These are phyloP conservation scores for Drosophila quasianomalipes DNA, from an alignment of 2,888 invertebrate genomes.

Conservation along the genomic window DNA sequence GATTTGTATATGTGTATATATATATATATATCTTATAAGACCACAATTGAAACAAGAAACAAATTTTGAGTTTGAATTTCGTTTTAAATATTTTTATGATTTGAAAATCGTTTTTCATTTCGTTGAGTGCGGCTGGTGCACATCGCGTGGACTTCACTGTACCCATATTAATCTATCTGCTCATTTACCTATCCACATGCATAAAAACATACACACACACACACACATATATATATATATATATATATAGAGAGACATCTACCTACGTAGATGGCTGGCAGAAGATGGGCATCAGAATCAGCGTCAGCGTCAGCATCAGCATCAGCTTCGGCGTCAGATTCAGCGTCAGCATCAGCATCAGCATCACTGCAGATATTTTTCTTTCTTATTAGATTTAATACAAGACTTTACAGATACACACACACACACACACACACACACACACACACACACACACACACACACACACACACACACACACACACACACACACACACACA, in stretches of 20 bases:
- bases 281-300: not conserved
- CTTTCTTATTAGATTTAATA: conserved; percentile 68
- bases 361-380: conserved; percentile 53
- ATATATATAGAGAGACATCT: not conserved
- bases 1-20: not conserved
- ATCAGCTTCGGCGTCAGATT: not conserved
- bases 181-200: not conserved
- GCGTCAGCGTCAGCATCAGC: conserved; percentile 7
- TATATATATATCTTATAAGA: not conserved
- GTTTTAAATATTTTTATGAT: not conserved
- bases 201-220: not conserved
- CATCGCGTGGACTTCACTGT: not conserved
- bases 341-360: conserved; percentile 10
- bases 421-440: conserved; percentile 16
- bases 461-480: conserved; percentile 51
- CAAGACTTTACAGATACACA: conserved; percentile 51
- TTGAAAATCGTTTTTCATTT: not conserved
- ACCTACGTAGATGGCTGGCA: conserved; percentile 41
- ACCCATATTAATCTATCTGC: conserved; percentile 1
- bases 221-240: not conserved
- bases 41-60: not conserved
- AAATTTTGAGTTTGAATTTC: not conserved
- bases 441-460: conserved; percentile 6
- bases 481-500: conserved; percentile 22
- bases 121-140: not conserved